Conservation (phyloP, 2,113 vertebrate genomes). For the Progne subis region DNA sequence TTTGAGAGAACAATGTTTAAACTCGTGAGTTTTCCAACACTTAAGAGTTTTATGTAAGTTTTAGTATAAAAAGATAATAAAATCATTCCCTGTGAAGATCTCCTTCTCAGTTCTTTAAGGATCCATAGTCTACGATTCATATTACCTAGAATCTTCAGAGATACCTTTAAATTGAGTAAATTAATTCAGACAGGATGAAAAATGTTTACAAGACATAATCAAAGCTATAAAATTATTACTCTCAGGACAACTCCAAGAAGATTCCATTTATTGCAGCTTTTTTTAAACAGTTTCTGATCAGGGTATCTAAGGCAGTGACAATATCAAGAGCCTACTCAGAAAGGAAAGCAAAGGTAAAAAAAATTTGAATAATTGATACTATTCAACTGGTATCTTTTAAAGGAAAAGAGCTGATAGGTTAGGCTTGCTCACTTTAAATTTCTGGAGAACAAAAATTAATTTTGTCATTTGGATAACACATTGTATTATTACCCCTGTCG, state of each 20-base stretch:
- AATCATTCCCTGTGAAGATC: background rate
- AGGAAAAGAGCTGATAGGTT: background rate
- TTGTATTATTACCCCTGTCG: background rate
- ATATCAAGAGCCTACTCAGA: background rate
- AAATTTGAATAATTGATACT: background rate
- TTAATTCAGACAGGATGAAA: background rate
- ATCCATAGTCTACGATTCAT: background rate
- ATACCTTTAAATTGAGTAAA: background rate
- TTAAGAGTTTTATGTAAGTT: background rate
- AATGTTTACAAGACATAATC: background rate
- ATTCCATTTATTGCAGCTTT: background rate
- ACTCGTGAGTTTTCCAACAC: background rate
- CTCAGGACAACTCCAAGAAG: background rate
- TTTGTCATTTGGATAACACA: background rate
- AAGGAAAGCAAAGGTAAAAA: background rate
- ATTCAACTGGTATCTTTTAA: background rate
- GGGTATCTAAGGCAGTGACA: background rate
- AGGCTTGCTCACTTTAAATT: background rate
- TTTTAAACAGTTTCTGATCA: background rate
- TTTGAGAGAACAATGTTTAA: background rate
- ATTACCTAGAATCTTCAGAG: background rate
- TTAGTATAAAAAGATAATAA: background rate
- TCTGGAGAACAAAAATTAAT: background rate
- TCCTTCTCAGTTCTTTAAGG: background rate
- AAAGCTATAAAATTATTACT: background rate